Percentiles rank a stretch among this genome's conserved stretches.
Evolutionary conservation across 2,113 vertebrate species (phyloP).

Genomic region (Falco punctatus): DNA sequence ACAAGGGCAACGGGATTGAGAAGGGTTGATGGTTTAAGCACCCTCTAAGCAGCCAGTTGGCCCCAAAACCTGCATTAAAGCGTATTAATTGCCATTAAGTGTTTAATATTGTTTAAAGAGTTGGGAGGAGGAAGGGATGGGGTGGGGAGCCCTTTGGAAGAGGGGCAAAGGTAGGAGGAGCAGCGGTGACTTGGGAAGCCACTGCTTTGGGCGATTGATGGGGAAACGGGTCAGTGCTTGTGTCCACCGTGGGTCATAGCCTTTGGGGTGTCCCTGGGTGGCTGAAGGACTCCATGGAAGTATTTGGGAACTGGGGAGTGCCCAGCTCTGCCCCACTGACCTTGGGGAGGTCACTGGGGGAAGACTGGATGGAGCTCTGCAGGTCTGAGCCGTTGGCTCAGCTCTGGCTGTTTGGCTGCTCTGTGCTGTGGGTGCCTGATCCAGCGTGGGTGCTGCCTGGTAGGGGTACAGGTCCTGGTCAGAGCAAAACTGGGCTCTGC

Average conservation of each 20-base stretch:
- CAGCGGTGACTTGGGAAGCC: not conserved
- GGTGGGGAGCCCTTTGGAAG: slow-evolving; percentile 4
- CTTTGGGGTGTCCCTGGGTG: not conserved
- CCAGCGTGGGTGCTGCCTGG: not conserved
- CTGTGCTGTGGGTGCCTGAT: not conserved
- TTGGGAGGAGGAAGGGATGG: slow-evolving; percentile 23
- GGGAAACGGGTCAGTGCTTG: not conserved
- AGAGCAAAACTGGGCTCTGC: not conserved
- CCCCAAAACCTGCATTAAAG: slow-evolving; percentile 72
- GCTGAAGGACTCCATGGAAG: not conserved
- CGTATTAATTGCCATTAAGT: slow-evolving; percentile 72
- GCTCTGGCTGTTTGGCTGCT: not conserved
- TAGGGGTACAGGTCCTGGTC: rapidly evolving
- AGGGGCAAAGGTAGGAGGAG: not conserved
- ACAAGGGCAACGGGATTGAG: slow-evolving; percentile 74
- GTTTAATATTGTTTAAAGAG: slow-evolving; percentile 67
- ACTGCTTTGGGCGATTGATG: not conserved
- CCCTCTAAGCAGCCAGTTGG: slow-evolving; percentile 67
- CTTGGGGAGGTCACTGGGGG: not conserved
- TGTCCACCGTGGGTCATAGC: not conserved
- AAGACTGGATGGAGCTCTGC: rapidly evolving
- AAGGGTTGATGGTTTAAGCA: slow-evolving; percentile 72
- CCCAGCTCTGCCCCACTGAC: not conserved
- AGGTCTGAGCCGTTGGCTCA: not conserved
- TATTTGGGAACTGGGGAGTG: not conserved